Percentiles rank a stretch among this genome's conserved stretches.
Conservation (phyloP, 2,797 vertebrate species). For the Periparus ater region DNA sequence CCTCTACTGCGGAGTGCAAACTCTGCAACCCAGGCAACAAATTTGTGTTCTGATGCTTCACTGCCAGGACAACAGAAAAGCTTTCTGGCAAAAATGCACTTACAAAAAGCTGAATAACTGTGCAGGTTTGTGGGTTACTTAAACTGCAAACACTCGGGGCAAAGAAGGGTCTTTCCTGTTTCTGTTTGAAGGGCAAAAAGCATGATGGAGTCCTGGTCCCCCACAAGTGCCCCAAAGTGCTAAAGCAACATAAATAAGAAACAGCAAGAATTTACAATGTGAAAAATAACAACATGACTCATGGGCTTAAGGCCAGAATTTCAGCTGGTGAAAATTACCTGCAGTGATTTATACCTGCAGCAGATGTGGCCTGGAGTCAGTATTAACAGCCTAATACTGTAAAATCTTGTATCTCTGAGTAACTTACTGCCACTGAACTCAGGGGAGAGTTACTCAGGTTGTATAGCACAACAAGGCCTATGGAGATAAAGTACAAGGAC, state of each 20-base stretch:
- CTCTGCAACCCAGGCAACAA: background rate
- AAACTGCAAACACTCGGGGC: background rate
- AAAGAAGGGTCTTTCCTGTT: background rate
- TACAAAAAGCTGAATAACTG: background rate
- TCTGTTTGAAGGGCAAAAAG: background rate
- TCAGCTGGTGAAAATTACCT: conserved; percentile 68
- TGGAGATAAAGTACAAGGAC: background rate
- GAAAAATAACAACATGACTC: conserved; percentile 59
- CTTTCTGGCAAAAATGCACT: background rate
- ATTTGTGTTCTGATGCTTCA: background rate
- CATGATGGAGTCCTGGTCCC: background rate
- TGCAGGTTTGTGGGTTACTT: background rate
- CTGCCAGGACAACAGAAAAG: background rate
- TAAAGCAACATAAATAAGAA: conserved; percentile 56
- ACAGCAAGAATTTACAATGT: conserved; percentile 66
- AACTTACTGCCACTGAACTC: conserved; percentile 6
- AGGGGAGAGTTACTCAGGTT: background rate
- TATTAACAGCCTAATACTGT: background rate
- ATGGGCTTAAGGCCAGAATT: conserved; percentile 38
- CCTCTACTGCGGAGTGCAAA: background rate
- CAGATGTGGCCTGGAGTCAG: conserved; percentile 36
- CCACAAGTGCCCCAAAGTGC: background rate
- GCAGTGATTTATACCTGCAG: conserved; percentile 60
- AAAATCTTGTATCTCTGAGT: conserved; percentile 9
- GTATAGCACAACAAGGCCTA: background rate